Conservation (phyloP, 2,797 vertebrate genomes). For the Peromyscus aztecus region DNA sequence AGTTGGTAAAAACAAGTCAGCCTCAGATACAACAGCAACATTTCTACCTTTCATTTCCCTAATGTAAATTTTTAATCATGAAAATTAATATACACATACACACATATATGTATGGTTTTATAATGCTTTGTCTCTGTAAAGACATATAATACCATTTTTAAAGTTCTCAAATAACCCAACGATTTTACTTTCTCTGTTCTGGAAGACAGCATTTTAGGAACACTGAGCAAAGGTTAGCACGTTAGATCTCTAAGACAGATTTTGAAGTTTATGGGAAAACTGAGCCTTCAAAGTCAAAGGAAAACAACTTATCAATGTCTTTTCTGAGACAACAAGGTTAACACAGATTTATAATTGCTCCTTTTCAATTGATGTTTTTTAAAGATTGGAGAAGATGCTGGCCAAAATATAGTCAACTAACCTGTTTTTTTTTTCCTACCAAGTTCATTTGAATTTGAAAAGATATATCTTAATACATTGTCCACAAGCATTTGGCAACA, state of each 20-base stretch:
- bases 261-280: slow-evolving; percentile 11
- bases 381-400: neutral
- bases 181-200: neutral
- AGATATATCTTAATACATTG: neutral
- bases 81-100: neutral
- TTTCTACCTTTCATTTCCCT: neutral
- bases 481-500: neutral
- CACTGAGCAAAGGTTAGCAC: neutral
- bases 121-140: neutral
- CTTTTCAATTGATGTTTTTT: neutral
- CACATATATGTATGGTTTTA: neutral
- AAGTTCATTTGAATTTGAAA: neutral
- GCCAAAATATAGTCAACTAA: neutral
- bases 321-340: slow-evolving; percentile 2
- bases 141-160: neutral
- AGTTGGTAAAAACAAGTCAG: neutral
- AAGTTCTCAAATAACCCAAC: neutral
- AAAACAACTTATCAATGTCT: neutral
- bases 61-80: neutral
- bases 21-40: neutral
- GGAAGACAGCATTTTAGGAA: neutral
- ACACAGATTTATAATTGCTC: slow-evolving; percentile 26
- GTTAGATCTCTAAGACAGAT: neutral
- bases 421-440: neutral
- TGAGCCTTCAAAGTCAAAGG: neutral